phyloP scores from a whole-genome alignment of 2,888 invertebrate genomes.

The Eilema sororculum region DNA sequence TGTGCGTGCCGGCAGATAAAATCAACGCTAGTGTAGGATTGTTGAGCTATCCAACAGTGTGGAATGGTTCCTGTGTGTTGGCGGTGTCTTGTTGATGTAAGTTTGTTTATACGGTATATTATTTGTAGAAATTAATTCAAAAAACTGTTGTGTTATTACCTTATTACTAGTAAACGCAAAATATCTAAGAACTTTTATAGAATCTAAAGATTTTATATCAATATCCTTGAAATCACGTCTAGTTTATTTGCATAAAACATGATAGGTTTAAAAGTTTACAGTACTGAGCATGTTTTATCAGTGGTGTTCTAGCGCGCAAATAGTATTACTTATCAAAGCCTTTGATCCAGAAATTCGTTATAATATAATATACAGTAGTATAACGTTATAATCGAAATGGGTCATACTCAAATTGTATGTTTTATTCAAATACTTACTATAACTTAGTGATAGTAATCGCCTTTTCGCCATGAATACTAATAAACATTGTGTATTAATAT shows the following conservation, averaged over 20 bases:
- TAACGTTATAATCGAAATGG: neutral
- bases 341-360: too few relatives aligned
- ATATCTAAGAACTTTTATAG: neutral
- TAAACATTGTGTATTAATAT: conserved; percentile 7
- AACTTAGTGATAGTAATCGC: neutral
- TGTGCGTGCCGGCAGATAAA: conserved; percentile 81
- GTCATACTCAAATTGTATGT: neutral
- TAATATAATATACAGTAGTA: neutral
- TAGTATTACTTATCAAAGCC: too few relatives aligned
- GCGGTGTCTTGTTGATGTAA: conserved; percentile 79
- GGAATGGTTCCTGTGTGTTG: conserved; percentile 84
- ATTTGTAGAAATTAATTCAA: neutral
- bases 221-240: neutral
- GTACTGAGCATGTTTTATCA: too few relatives aligned
- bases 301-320: too few relatives aligned
- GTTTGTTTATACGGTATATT: conserved; percentile 50
- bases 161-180: neutral
- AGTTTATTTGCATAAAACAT: too few relatives aligned
- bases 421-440: neutral
- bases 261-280: too few relatives aligned
- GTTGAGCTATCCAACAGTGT: conserved; percentile 74
- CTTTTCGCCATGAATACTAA: conserved; percentile 3
- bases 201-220: neutral
- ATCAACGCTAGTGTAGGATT: conserved; percentile 73
- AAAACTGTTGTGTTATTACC: neutral